Conservation (phyloP, 1,140 invertebrate species). For the Belonocnema kinseyi region DNA sequence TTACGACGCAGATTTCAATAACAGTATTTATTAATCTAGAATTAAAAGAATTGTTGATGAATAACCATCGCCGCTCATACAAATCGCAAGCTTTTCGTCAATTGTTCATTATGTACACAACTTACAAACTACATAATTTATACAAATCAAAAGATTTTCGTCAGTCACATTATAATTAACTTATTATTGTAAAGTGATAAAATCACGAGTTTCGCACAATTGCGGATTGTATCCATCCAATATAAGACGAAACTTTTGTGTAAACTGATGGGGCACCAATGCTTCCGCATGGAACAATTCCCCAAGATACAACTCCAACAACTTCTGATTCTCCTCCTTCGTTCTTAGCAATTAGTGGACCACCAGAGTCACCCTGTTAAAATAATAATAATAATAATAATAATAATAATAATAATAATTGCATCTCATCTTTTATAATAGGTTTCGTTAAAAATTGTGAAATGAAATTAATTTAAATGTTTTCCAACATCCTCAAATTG, state of each 20-base stretch:
- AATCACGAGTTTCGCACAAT: background rate
- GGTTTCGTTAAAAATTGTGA: too few relatives aligned
- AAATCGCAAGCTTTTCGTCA: too few relatives aligned
- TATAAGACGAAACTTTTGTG: slow-evolving; percentile 79
- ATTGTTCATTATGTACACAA: too few relatives aligned
- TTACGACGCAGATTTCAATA: too few relatives aligned
- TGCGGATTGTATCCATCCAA: slow-evolving; percentile 66
- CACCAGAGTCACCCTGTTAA: slow-evolving; percentile 80
- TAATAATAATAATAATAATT: too few relatives aligned
- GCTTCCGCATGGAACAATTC: slow-evolving; percentile 81
- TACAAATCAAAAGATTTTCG: background rate
- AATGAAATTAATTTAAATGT: too few relatives aligned
- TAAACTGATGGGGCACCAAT: slow-evolving; percentile 81
- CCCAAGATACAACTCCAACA: slow-evolving; percentile 87
- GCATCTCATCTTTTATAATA: too few relatives aligned
- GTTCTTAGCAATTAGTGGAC: slow-evolving; percentile 76
- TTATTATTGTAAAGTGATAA: background rate
- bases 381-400: too few relatives aligned
- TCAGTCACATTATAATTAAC: background rate
- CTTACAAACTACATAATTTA: background rate
- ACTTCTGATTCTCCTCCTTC: slow-evolving; percentile 42
- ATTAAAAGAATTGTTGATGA: too few relatives aligned
- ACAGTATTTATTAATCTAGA: too few relatives aligned
- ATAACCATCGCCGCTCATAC: too few relatives aligned
- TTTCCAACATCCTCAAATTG: too few relatives aligned